Evolutionary conservation across 2,797 vertebrate species (phyloP), one percentile per base, ranked within the genome.

Genomic region (Nannoperca obscura): DNA sequence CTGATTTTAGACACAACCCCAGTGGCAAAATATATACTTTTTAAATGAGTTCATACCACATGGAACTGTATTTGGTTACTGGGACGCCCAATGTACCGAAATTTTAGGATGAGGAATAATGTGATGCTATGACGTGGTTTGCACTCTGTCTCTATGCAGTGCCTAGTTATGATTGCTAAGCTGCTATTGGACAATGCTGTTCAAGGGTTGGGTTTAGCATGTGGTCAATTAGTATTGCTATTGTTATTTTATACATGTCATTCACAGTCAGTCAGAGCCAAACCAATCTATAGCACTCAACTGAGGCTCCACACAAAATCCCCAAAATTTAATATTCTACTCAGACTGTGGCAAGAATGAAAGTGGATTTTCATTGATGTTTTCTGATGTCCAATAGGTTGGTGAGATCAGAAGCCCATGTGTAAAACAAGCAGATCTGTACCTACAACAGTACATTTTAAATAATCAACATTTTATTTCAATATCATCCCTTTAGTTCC

Each of bases 401-500:
- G 42, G 14, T 47, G 42, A 61, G 14, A 66, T 47, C 4, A 6
- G 44, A 44, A 47, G 7, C 12, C 13, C 44, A 47, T 36, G n/a
- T 17, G 6, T n/a, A 32, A 40, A 54, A 62, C 30, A 68, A 60
- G 65, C 19, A 40, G n/a, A 30, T 17, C 19, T 20, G 4, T 67
- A 44, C 63, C 65, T 32, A 2, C 9, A 60, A 19, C 27, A 0
- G 14, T 47, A 19, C 1, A 75, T 71, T 70, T 46, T 4, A 57
- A 49, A 60, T 47, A 30, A 42, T 24, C 7, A 19, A 20, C 6
- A 24, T 44, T 74, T 58, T 9, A 46, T 72, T 44, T 54, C 12
- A 60, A 7, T 54, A 36, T 40, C 49, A 40, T 52, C 24, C 32
- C 30, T 77, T 71, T 46, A 63, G 12, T 61, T 71, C 27, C 27